Percentiles rank a stretch among this genome's conserved stretches.
Evolutionary conservation across 2,113 vertebrate species (phyloP).

Genomic region (Tragulus kanchil): DNA sequence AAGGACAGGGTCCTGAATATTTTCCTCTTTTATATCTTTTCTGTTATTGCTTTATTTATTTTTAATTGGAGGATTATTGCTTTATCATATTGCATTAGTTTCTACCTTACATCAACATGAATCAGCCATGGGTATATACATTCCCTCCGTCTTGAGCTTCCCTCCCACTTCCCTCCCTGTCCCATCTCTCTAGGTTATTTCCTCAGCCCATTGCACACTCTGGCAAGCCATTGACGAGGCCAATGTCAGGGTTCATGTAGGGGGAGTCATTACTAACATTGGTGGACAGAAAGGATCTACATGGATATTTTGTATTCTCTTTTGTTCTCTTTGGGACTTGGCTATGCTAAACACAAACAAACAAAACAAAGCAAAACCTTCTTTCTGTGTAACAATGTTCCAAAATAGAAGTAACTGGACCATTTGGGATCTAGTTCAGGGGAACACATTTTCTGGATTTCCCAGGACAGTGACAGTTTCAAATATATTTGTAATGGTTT

Average conservation of each 20-base stretch:
- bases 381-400: not conserved
- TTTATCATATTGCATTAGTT: not conserved
- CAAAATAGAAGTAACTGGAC: conserved; percentile 62
- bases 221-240: not conserved
- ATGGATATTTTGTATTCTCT: not conserved
- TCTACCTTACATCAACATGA: not conserved
- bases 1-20: too few species aligned
- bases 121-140: not conserved
- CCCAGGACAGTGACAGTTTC: not conserved
- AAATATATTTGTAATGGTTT: not conserved
- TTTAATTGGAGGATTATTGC: not conserved
- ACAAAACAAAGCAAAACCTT: not conserved
- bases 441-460: conserved; percentile 38
- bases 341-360: not conserved
- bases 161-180: not conserved
- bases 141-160: not conserved
- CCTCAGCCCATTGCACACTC: not conserved
- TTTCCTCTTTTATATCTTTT: not conserved
- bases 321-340: not conserved
- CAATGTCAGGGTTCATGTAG: too few species aligned
- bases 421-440: conserved; percentile 40
- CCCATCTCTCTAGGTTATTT: not conserved
- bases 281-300: not conserved
- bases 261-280: not conserved
- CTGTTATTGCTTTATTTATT: not conserved